These are phyloP conservation scores for Zosterops japonicus DNA, from an alignment of 2,113 vertebrate species.

Conservation along the genomic window DNA sequence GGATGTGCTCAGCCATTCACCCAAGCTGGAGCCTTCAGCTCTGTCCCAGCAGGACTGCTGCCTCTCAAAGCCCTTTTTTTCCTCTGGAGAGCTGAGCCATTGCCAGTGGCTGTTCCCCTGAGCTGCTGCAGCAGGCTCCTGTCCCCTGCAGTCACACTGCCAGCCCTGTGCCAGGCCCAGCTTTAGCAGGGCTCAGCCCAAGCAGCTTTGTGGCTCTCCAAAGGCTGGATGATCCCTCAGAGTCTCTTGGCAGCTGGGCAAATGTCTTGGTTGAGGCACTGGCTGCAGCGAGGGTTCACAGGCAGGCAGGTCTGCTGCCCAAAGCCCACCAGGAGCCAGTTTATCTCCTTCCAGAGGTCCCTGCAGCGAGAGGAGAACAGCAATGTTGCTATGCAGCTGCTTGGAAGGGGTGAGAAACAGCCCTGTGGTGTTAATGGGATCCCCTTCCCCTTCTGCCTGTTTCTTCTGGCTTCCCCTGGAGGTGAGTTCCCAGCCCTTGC, in stretches of 20 bases:
- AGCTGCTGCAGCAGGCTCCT: neutral
- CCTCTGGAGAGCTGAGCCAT: neutral
- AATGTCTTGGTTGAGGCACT: conserved; percentile 86
- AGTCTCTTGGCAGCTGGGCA: conserved; percentile 81
- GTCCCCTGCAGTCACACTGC: neutral
- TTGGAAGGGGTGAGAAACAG: neutral
- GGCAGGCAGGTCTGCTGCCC: conserved; percentile 95
- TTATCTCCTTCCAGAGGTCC: conserved; percentile 92
- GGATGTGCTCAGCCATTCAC: neutral
- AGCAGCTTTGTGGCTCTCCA: neutral
- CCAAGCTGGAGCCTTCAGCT: neutral
- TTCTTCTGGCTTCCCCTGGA: neutral
- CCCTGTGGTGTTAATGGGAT: neutral
- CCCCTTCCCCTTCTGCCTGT: neutral
- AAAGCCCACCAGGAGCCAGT: conserved; percentile 94
- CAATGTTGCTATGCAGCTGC: neutral
- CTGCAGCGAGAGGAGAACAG: conserved; percentile 60
- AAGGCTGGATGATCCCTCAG: neutral
- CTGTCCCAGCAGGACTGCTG: neutral
- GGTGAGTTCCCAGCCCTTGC: neutral
- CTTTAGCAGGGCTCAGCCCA: neutral
- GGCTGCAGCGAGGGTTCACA: conserved; percentile 80
- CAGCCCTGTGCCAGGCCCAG: neutral
- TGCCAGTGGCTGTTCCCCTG: neutral
- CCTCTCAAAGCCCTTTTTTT: neutral